Conservation (phyloP, 2,797 vertebrate genomes). For the Crossoptilon crossoptilon region DNA sequence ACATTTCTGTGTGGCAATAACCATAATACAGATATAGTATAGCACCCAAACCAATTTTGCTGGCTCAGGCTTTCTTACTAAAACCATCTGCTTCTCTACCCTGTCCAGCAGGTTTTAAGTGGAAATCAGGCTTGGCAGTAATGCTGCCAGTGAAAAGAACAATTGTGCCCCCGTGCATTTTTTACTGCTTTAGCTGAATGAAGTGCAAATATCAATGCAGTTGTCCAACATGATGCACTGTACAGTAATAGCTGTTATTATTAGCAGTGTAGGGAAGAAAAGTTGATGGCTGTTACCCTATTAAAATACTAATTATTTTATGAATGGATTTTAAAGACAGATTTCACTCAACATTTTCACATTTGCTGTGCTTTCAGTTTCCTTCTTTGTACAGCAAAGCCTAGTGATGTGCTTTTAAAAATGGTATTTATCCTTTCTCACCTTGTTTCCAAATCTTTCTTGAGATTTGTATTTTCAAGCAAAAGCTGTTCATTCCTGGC, state of each 20-base stretch:
- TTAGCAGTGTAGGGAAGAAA: background rate
- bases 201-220: background rate
- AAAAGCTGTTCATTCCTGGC: slow-evolving; percentile 80
- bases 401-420: background rate
- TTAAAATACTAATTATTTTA: background rate
- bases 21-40: background rate
- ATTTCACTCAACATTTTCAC: background rate
- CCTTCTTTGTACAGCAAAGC: background rate
- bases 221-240: background rate
- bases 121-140: background rate
- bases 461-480: slow-evolving; percentile 82
- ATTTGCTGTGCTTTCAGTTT: background rate
- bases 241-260: background rate
- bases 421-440: slow-evolving; percentile 59
- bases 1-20: background rate
- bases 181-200: background rate
- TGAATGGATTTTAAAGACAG: background rate
- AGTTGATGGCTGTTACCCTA: background rate
- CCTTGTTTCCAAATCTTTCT: slow-evolving; percentile 86
- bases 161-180: background rate
- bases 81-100: background rate
- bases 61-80: background rate
- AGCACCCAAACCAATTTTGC: background rate
- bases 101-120: background rate
- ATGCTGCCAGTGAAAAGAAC: background rate